Conservation (phyloP, 2,888 invertebrate genomes). For the Drosophila austrosaltans region DNA sequence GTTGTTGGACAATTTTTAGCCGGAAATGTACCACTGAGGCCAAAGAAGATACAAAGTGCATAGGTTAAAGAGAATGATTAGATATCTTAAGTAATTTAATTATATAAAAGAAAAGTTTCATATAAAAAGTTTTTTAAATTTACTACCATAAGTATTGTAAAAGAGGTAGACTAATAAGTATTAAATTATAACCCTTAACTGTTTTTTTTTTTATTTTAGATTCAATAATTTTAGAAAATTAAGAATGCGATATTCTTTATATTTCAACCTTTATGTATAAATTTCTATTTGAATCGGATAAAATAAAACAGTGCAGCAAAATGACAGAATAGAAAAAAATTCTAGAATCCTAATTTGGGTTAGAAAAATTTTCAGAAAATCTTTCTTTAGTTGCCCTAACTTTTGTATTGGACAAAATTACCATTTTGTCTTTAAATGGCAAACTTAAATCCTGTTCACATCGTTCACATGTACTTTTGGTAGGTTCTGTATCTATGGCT, state of each 20-base stretch:
- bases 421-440: background rate
- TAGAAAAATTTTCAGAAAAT: too few relatives aligned
- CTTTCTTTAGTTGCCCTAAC: too few relatives aligned
- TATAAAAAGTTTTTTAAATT: too few relatives aligned
- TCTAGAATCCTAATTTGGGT: background rate
- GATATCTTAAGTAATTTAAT: background rate
- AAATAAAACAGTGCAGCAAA: background rate
- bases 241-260: too few relatives aligned
- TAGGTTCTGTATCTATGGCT: conserved; percentile 32
- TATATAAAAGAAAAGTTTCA: background rate
- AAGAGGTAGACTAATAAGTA: too few relatives aligned
- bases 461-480: background rate
- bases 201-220: too few relatives aligned
- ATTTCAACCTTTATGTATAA: too few relatives aligned
- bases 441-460: background rate
- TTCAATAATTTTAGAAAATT: too few relatives aligned
- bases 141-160: too few relatives aligned
- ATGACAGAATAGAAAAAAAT: too few relatives aligned
- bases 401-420: background rate
- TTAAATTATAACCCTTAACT: too few relatives aligned
- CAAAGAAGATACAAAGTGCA: conserved; percentile 3
- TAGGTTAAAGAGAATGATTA: background rate
- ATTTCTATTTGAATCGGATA: too few relatives aligned
- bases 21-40: conserved; percentile 16
- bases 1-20: conserved; percentile 13